Evolutionary conservation across 2,888 invertebrate genomes (phyloP).

Genomic region (Gisinianus flammeolus): DNA sequence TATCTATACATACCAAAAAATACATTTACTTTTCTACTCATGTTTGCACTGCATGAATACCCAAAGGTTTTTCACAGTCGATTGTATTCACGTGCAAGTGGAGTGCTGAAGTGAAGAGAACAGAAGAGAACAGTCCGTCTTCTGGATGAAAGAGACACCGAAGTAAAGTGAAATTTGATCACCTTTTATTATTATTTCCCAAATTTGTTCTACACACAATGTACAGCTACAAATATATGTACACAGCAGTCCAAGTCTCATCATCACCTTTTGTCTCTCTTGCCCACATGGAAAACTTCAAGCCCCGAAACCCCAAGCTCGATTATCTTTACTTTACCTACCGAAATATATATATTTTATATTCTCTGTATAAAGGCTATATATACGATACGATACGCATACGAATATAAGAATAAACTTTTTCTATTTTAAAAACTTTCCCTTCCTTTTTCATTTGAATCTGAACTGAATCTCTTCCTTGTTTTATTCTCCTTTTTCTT

Average conservation of each 20-base stretch:
- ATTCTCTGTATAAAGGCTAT: too few species aligned
- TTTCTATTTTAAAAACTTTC: conserved; percentile 2
- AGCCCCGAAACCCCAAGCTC: neutral
- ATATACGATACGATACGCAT: too few species aligned
- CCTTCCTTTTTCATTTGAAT: neutral
- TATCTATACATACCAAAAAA: too few species aligned
- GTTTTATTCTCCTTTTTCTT: neutral
- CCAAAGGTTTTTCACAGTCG: conserved; percentile 2
- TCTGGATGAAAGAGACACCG: conserved; percentile 24
- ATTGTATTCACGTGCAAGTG: neutral
- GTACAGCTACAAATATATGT: neutral
- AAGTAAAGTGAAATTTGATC: conserved; percentile 26
- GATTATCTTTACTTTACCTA: neutral
- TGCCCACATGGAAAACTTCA: neutral
- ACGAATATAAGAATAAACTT: neutral
- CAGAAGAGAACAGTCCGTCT: neutral
- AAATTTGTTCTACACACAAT: neutral
- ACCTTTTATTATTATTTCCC: conserved; percentile 8
- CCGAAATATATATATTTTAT: neutral
- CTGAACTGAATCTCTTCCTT: too few species aligned
- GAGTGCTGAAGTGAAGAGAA: neutral
- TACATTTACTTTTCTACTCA: neutral
- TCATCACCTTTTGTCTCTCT: conserved; percentile 15
- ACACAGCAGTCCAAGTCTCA: neutral
- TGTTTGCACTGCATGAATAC: conserved; percentile 2